These are phyloP conservation scores for Burhinus oedicnemus DNA, from an alignment of 2,113 vertebrate species.

Conservation along the genomic window DNA sequence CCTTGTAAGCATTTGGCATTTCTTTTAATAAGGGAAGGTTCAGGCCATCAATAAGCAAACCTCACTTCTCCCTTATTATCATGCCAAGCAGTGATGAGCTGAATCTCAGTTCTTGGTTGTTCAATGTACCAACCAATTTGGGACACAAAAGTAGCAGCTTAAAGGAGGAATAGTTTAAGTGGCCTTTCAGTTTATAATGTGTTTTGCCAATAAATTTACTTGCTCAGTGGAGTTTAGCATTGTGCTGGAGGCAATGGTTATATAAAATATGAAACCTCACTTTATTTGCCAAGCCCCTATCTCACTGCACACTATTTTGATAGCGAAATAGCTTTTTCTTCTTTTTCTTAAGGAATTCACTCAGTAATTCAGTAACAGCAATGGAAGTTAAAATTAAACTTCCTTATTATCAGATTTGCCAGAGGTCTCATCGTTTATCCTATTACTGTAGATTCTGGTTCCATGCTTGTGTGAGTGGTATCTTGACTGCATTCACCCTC, in stretches of 20 bases:
- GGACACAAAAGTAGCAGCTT: conserved; percentile 16
- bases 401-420: conserved; percentile 38
- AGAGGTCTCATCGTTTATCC: background rate
- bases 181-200: conserved; percentile 11
- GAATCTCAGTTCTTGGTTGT: background rate
- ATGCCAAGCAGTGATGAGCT: background rate
- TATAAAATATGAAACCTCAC: background rate
- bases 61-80: background rate
- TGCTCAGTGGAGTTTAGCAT: conserved; percentile 18
- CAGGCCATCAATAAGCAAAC: background rate
- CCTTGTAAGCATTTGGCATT: background rate
- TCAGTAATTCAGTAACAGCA: background rate
- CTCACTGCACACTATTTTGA: background rate
- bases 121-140: background rate
- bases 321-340: conserved; percentile 15
- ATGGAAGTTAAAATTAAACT: conserved; percentile 42
- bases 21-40: background rate
- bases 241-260: conserved; percentile 29
- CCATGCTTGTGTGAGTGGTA: background rate
- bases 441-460: background rate
- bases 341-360: conserved; percentile 33
- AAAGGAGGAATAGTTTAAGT: conserved; percentile 31
- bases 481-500: background rate
- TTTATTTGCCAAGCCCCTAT: background rate
- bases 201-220: conserved; percentile 48